Percentiles rank a stretch among this genome's conserved stretches.
Conservation (phyloP, 2,888 invertebrate species). For the Tubulanus polymorphus region DNA sequence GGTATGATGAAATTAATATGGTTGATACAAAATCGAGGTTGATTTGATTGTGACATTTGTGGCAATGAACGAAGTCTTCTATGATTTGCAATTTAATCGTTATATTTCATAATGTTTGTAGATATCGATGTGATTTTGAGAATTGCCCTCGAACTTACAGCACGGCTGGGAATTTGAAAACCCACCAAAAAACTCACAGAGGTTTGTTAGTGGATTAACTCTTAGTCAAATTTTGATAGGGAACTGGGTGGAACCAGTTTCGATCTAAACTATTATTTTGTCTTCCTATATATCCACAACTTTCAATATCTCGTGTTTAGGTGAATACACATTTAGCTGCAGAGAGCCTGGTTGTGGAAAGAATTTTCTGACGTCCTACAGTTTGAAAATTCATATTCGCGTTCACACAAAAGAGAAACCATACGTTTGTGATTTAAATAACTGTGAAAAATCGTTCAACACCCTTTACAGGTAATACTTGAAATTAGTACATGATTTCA, state of each 20-base stretch:
- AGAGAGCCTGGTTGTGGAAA: slow-evolving; percentile 82
- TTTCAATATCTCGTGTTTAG: slow-evolving; percentile 58
- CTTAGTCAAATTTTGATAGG: too few relatives aligned
- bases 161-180: slow-evolving; percentile 87
- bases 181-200: slow-evolving; percentile 93
- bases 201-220: too few relatives aligned
- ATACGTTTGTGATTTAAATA: slow-evolving; percentile 76
- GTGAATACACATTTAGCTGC: slow-evolving; percentile 91
- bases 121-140: slow-evolving; percentile 80
- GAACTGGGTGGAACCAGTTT: too few relatives aligned
- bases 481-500: too few relatives aligned
- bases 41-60: too few relatives aligned
- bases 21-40: too few relatives aligned
- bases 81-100: too few relatives aligned
- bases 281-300: not conserved
- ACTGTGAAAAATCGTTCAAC: slow-evolving; percentile 89
- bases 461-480: slow-evolving; percentile 85
- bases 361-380: slow-evolving; percentile 90
- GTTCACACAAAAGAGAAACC: slow-evolving; percentile 92
- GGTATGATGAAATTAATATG: too few relatives aligned
- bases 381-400: slow-evolving; percentile 87
- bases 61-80: too few relatives aligned
- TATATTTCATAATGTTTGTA: too few relatives aligned
- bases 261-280: too few relatives aligned
- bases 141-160: slow-evolving; percentile 86